phyloP scores from a whole-genome alignment of 2,888 invertebrate genomes.

The Sarcophaga subvicina region DNA sequence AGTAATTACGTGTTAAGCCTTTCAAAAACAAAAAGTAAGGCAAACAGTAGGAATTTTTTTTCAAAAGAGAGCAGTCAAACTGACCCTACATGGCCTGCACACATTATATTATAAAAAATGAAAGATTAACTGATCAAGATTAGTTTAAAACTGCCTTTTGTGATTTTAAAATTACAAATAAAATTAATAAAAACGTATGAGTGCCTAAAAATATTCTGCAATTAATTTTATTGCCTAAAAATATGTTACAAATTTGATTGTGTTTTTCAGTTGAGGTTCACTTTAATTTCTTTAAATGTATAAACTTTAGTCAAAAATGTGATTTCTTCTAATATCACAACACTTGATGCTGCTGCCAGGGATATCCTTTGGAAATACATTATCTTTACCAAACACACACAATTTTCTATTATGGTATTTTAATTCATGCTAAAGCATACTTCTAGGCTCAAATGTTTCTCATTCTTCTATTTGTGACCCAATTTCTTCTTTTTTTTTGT shows the following conservation, averaged over 20 bases:
- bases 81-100: background rate
- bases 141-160: no score
- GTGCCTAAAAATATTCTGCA: no score
- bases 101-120: background rate
- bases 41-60: background rate
- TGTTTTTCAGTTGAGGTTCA: no score
- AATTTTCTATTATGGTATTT: conserved; percentile 55
- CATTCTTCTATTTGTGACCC: conserved; percentile 56
- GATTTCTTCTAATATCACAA: no score
- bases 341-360: no score
- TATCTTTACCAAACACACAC: background rate
- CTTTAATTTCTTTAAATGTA: no score
- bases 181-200: no score
- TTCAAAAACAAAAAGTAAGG: conserved; percentile 5
- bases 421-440: conserved; percentile 60
- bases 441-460: conserved; percentile 60
- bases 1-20: conserved; percentile 64
- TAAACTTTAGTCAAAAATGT: no score
- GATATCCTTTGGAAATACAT: background rate
- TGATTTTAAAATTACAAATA: no score
- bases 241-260: no score
- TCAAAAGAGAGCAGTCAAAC: background rate
- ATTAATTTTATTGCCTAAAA: no score
- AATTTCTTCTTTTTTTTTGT: conserved; percentile 26
- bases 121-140: no score